Evolutionary conservation across 2,888 invertebrate species (phyloP).

Genomic region (Lasioglossum figueresi): DNA sequence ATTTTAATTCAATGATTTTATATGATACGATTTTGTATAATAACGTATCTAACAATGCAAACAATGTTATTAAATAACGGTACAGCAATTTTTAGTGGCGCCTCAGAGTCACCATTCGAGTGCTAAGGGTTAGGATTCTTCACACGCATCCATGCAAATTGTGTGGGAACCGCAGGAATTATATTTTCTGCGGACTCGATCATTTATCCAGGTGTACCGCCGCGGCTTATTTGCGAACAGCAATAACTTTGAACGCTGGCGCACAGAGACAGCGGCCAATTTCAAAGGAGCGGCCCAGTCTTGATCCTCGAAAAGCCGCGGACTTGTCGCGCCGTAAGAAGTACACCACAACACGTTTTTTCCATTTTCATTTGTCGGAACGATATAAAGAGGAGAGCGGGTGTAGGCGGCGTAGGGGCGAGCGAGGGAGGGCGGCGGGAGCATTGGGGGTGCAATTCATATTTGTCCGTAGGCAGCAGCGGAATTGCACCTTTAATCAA

Average conservation of each 20-base stretch:
- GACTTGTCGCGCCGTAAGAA: conserved; percentile 53
- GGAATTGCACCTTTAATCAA: conserved; percentile 84
- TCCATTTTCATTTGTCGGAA: conserved; percentile 72
- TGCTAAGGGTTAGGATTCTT: no score
- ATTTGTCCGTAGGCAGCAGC: conserved; percentile 80
- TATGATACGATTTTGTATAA: no score
- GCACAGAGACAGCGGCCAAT: not conserved
- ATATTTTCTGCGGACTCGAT: not conserved
- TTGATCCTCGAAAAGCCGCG: conserved; percentile 53
- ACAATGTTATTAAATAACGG: no score
- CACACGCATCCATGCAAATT: not conserved
- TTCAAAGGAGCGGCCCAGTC: conserved; percentile 49
- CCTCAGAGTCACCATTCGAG: no score
- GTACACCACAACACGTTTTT: conserved; percentile 63
- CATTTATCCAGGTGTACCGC: not conserved
- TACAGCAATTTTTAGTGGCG: no score
- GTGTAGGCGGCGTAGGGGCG: not conserved
- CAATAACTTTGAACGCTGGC: not conserved
- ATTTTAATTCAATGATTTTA: no score
- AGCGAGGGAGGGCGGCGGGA: conserved; percentile 23
- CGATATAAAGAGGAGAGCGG: conserved; percentile 41
- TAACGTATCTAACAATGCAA: no score
- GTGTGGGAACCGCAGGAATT: not conserved
- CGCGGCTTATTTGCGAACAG: not conserved
- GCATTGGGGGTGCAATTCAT: conserved; percentile 78